Base-by-base conservation (phyloP, 1,140 invertebrate genomes). In the Parasteatoda tepidariorum region DNA sequence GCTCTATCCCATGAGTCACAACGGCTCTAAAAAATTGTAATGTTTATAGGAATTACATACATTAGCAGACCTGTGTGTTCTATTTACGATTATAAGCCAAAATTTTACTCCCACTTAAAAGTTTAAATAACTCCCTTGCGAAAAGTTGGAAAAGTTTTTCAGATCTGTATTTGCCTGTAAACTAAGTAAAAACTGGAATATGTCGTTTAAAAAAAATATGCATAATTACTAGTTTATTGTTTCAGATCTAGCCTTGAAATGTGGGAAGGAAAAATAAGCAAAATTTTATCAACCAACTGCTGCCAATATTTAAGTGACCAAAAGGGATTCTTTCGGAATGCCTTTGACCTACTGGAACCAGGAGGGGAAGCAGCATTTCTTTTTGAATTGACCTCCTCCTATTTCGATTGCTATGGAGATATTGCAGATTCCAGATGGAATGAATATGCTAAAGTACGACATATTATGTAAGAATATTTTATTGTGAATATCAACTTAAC, bases 281-380 rank as follows among this genome's bases (percentile, higher is more conserved):
- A 68, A 68, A 13, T 68, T 2, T 41, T 68, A 15, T 68, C 66
- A n/a, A 68, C 66, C 0, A 41, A 38, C 33, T 68, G 66, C 15
- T 68, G 38, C 7, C 66, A 68, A 11, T 68, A 31, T 13, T n/a
- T 68, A 48, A 41, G 26, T 11, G 38, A 68, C 22, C 34, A 68
- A 15, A 26, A 13, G 3, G 28, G 1, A 68, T 33, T 38, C 33
- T 68, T 68, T 41, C 13, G 22, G 7, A 68, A 68, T 24, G 15
- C 48, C 22, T 48, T 41, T 24, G 28, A 68, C 22, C 22, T 68
- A 24, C 0, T 68, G 9, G 26, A 13, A 28, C 66, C 33, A 18
- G 33, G 38, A 4, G 66, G 66, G 6, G 66, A 68, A 15, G 66
- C 38, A 3, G 38, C 38, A 3, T 18, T 48, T 0, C 66, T 68